Percentiles rank a stretch among this genome's conserved stretches.
phyloP scores from a whole-genome alignment of 2,888 invertebrate species.

The Embidobia sp. region DNA sequence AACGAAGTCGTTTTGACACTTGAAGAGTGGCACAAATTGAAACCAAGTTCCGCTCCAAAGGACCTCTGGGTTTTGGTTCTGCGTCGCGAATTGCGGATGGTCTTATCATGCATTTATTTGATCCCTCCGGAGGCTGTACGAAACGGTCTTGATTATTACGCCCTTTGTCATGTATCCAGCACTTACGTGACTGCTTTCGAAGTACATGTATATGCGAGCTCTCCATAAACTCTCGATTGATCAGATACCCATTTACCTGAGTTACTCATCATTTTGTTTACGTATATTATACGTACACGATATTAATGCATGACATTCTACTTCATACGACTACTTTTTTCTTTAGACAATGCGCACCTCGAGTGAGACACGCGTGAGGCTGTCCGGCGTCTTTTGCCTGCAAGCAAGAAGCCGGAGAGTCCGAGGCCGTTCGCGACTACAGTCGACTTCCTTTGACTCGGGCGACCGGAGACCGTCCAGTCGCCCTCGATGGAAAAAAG shows the following conservation, averaged over 20 bases:
- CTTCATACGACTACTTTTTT: constrained; percentile 62
- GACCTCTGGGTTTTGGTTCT: too few relatives aligned
- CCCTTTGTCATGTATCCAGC: constrained; percentile 66
- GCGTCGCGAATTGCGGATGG: too few relatives aligned
- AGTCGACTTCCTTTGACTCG: too few relatives aligned
- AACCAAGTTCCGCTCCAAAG: too few relatives aligned
- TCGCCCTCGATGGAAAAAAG: too few relatives aligned
- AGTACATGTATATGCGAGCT: constrained; percentile 65
- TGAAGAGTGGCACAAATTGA: too few relatives aligned
- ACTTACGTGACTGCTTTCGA: constrained; percentile 66
- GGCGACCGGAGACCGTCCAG: too few relatives aligned
- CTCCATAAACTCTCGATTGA: constrained; percentile 63
- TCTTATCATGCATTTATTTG: constrained; percentile 57
- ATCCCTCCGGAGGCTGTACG: constrained; percentile 61
- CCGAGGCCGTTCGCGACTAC: constrained; percentile 34
- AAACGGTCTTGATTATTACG: constrained; percentile 60
- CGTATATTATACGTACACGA: constrained; percentile 65
- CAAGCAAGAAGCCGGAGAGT: constrained; percentile 63
- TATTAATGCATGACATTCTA: constrained; percentile 66
- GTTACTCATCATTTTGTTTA: constrained; percentile 65
- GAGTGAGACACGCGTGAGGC: constrained; percentile 48
- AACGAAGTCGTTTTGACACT: too few relatives aligned
- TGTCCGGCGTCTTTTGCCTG: constrained; percentile 63
- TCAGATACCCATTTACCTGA: constrained; percentile 64
- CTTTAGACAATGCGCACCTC: constrained; percentile 64